Conservation (phyloP, 1,140 invertebrate genomes). For the Drosophila gunungcola region DNA sequence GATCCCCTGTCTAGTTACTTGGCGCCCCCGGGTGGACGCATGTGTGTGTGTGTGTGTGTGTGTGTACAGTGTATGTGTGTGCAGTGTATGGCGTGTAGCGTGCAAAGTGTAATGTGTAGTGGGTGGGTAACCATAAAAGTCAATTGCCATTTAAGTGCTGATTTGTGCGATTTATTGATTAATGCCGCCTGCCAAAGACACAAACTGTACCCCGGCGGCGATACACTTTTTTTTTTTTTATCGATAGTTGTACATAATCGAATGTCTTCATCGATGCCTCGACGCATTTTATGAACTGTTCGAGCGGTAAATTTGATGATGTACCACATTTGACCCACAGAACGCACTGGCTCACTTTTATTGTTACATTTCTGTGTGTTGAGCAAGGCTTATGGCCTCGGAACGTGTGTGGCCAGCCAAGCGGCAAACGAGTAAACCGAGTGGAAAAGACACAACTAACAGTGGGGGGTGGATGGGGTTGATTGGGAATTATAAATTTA, state of each 20-base stretch:
- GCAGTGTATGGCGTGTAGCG: neutral
- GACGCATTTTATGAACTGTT: conserved; percentile 62
- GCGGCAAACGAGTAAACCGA: conserved; percentile 65
- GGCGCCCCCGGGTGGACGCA: conserved; percentile 43
- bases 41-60: neutral
- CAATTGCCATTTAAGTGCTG: conserved; percentile 73
- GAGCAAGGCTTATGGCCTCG: conserved; percentile 30
- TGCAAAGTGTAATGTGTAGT: neutral
- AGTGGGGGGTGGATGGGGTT: neutral
- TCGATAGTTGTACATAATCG: conserved; percentile 54
- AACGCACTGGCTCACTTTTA: conserved; percentile 10
- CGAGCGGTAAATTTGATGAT: conserved; percentile 74
- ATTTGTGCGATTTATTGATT: conserved; percentile 75
- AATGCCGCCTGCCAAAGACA: conserved; percentile 18
- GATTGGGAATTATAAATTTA: conserved; percentile 45
- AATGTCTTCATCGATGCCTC: conserved; percentile 53
- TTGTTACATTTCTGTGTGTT: conserved; percentile 9
- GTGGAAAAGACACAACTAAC: conserved; percentile 30
- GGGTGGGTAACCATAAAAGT: conserved; percentile 55
- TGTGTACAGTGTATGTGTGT: conserved; percentile 1
- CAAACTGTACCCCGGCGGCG: neutral
- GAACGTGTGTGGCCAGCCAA: conserved; percentile 62
- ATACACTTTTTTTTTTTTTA: conserved; percentile 39
- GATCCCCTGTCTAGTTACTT: conserved; percentile 22
- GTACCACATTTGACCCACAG: conserved; percentile 59